Evolutionary conservation across 2,113 vertebrate genomes (phyloP), one percentile per base, ranked within the genome.

Genomic region (Sclerurus mexicanus): DNA sequence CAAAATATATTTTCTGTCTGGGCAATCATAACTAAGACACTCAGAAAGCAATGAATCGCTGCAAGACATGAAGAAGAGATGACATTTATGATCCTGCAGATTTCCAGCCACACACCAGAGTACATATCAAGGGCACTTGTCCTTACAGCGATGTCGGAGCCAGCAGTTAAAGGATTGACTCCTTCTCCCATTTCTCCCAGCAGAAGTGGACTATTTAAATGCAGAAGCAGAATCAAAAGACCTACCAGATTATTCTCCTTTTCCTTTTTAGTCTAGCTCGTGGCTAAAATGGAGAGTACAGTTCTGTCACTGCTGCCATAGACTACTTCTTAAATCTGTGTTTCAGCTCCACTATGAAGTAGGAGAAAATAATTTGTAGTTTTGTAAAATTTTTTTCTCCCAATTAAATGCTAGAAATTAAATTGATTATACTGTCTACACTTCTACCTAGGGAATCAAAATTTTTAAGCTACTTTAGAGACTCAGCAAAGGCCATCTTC

Each of bases 1-100:
- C 23, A 25, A 68, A 79, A 91, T 79, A 50, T 18, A 73, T 91
- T 68, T 82, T 39, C 82, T 69, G 67, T n/a, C 87, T 85, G 64
- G 42, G 35, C n/a, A 47, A 30, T 58, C 1, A 0, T 63, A 69
- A 87, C 62, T 31, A 8, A 76, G 87, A 82, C 72, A 40, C 53
- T 50, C 62, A 18, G 31, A 74, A 55, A 74, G 78, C 67, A 60
- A 35, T 35, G 63, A 85, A 83, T 83, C 0, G 1, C 77, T 87
- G 58, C 49, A 60, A 75, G 62, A 39, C 77, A 66, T 62, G 78
- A 49, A 47, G 31, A 79, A 85, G 49, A 6, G 56, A 75, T 68
- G 82, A 55, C 78, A 46, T 76, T 76, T 82, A 55, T 73, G 81
- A 50, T 62, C n/a, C 74, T 77, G 39, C 50, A 8, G 73, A 49